Percentiles rank a stretch among this genome's conserved stretches.
Conservation (phyloP, 30 jellyfish, hydroid and myxozoan genomes). For the Turritopsis dohrnii region DNA sequence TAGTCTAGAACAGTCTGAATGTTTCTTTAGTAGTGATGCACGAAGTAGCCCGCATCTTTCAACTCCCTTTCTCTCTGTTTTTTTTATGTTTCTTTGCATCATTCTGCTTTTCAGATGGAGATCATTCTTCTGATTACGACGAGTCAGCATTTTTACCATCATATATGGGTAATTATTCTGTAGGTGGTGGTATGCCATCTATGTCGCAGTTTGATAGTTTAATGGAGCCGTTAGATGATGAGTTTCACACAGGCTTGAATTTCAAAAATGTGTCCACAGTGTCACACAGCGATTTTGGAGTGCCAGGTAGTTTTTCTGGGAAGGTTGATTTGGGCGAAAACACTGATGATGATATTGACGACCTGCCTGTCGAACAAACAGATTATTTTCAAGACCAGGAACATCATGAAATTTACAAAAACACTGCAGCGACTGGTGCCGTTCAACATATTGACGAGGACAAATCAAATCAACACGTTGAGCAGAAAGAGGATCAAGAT, state of each 20-base stretch:
- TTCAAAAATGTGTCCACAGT: conserved; percentile 29
- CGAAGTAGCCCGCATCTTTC: too few species aligned
- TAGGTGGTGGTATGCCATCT: conserved; percentile 55
- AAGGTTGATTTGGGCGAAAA: conserved; percentile 29
- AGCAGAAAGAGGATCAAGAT: background rate
- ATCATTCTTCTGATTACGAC: conserved; percentile 4
- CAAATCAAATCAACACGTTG: background rate
- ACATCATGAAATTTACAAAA: background rate
- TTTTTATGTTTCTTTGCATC: too few species aligned
- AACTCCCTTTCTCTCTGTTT: too few species aligned
- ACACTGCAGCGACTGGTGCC: background rate
- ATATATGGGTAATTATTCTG: background rate
- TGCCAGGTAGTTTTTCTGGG: conserved; percentile 9
- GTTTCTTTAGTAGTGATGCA: too few species aligned
- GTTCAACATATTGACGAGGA: background rate
- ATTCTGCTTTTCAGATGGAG: background rate
- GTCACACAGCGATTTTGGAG: conserved; percentile 8
- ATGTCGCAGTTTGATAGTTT: conserved; percentile 65
- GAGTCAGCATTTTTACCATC: conserved; percentile 18
- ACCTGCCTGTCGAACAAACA: conserved; percentile 55
- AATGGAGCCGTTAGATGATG: conserved; percentile 69
- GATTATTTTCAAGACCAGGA: background rate
- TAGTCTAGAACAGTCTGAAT: too few species aligned
- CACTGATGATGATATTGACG: conserved; percentile 59
- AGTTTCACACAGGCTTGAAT: conserved; percentile 53